These are phyloP conservation scores for Colaptes auratus DNA, from an alignment of 2,113 vertebrate genomes.

Conservation along the genomic window DNA sequence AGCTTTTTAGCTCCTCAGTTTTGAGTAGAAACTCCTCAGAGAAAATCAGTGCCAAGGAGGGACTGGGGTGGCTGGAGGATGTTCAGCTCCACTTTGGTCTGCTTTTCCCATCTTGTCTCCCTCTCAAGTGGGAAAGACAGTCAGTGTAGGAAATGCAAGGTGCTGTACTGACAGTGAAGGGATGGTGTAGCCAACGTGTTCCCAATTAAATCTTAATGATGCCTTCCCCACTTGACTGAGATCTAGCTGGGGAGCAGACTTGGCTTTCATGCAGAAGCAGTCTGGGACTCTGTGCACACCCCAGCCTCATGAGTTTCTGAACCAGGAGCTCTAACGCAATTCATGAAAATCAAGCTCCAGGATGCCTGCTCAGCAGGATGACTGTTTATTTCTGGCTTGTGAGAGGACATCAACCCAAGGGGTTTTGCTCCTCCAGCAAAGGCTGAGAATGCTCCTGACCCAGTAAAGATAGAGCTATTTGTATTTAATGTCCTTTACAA, in stretches of 20 bases:
- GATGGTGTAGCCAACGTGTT: not conserved
- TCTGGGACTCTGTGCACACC: not conserved
- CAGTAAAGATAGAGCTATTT: not conserved
- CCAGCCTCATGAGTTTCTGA: rapidly evolving
- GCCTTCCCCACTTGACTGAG: not conserved
- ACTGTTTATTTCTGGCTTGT: not conserved
- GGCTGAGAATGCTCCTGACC: not conserved
- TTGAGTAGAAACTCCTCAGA: not conserved
- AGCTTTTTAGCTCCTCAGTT: not conserved
- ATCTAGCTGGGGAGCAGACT: not conserved
- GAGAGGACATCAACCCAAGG: not conserved
- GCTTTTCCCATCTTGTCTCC: not conserved
- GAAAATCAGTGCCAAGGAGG: not conserved
- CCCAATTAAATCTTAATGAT: not conserved
- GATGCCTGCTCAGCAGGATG: not conserved
- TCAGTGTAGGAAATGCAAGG: not conserved
- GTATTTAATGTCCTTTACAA: conserved; percentile 42
- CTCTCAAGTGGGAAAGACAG: not conserved
- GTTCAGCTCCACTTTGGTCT: not conserved
- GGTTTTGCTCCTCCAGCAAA: not conserved
- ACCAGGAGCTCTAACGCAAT: not conserved
- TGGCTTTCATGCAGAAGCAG: rapidly evolving
- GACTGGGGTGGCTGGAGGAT: not conserved
- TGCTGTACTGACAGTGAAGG: not conserved
- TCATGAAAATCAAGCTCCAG: not conserved